Evolutionary conservation across 2,797 vertebrate species (phyloP).

Genomic region (Myotis myotis): DNA sequence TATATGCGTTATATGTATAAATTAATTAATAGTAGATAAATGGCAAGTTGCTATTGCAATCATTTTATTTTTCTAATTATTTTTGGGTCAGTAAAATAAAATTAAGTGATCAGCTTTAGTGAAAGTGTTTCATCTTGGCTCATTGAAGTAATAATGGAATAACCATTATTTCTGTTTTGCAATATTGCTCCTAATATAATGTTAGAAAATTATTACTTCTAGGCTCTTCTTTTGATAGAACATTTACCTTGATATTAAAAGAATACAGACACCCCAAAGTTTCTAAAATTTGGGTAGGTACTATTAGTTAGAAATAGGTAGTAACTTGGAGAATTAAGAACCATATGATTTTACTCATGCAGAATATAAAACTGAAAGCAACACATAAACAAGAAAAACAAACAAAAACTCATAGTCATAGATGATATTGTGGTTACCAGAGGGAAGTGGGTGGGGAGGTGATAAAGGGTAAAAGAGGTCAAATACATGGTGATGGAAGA

Average conservation of each 20-base stretch:
- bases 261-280: background rate
- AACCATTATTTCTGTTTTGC: background rate
- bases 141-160: background rate
- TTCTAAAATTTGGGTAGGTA: background rate
- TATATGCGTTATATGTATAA: background rate
- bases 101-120: background rate
- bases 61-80: background rate
- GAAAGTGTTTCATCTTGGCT: background rate
- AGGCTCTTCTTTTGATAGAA: background rate
- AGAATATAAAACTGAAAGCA: background rate
- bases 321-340: background rate
- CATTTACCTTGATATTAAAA: background rate
- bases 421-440: background rate
- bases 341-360: background rate
- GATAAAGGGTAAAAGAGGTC: background rate
- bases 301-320: background rate
- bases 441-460: background rate
- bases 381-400: background rate
- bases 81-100: background rate
- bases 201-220: too few species aligned
- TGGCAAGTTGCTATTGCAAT: background rate
- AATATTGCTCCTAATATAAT: background rate
- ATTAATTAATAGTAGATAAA: background rate
- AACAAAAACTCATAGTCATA: background rate
- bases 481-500: background rate